Evolutionary conservation across 2,797 vertebrate species (phyloP), one percentile per base, ranked within the genome.

Genomic region (Pelodytes ibericus): DNA sequence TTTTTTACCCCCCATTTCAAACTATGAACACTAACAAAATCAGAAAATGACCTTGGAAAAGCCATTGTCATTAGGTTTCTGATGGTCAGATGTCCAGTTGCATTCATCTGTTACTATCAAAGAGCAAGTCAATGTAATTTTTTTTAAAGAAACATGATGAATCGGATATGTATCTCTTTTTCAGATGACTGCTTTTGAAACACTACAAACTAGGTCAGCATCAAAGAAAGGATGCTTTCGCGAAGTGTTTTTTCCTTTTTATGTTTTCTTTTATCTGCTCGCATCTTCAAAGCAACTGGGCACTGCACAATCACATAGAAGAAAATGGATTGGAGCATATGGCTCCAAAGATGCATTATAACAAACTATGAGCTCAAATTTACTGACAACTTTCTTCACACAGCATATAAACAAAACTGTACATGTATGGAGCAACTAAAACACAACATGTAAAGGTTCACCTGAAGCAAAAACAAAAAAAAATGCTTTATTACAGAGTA

Each of bases 291-390:
- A 74, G 78, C 61, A 73, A 1, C 0, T 3, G 30, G 60, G 30
- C 76, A 68, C 59, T 53, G 63, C 15, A 16, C 76, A 78, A 78
- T 72, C 76, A 73, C 62, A 61, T 78, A 60, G 59, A 72, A 59
- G 56, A 78, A 78, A 72, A 72, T 49, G 49, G 29, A 49, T 53
- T 67, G 39, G 69, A 65, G 49, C n/a, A 53, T 36, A 72, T 72
- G 39, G 53, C 76, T 71, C 47, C 16, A 26, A 65, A 47, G 26
- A 22, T 27, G 39, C 33, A 71, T 63, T 49, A 77, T 47, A 41
- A 22, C 49, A 59, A 47, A 33, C 33, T 11, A 51, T 44, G 9
- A 77, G 33, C 25, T 47, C 51, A 60, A 39, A 72, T 33, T 65
- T 20, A 16, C 53, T 36, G 13, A 5, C 33, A 27, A 47, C n/a